A percentile compares a stretch with the other conserved stretches of the same genome.
Conservation (phyloP, 2,113 vertebrate genomes). For the Forbesichthys agassizii region DNA sequence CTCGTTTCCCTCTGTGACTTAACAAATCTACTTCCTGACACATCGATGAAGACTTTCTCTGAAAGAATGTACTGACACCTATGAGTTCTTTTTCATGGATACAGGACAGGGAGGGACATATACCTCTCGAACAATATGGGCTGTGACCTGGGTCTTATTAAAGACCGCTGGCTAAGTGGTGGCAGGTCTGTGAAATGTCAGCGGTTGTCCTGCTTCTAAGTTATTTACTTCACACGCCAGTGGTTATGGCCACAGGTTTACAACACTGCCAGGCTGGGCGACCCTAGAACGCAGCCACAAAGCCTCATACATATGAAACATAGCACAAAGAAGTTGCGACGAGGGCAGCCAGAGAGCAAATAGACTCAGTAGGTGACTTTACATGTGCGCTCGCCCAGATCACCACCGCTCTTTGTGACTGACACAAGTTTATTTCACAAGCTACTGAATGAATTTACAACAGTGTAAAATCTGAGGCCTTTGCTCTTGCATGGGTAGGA, state of each 20-base stretch:
- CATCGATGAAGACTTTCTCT: too few species aligned
- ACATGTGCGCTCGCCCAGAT: constrained; percentile 27
- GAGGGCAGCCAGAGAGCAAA: constrained; percentile 34
- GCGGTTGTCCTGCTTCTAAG: constrained; percentile 62
- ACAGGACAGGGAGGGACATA: neutral
- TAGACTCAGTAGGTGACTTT: constrained; percentile 41
- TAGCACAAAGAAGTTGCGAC: neutral
- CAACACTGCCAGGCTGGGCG: constrained; percentile 48
- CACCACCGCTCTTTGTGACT: constrained; percentile 6
- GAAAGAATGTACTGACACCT: too few species aligned
- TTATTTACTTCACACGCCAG: constrained; percentile 66
- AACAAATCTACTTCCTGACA: too few species aligned
- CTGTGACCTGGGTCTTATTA: constrained; percentile 4
- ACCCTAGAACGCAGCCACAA: constrained; percentile 39
- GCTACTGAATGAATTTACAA: constrained; percentile 26
- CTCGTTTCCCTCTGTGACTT: neutral
- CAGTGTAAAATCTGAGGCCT: neutral
- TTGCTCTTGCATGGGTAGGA: constrained; percentile 3
- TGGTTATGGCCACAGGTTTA: constrained; percentile 58
- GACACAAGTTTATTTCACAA: constrained; percentile 15
- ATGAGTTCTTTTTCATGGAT: neutral
- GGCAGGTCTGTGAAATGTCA: constrained; percentile 35
- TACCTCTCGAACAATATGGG: too few species aligned
- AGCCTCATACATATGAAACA: constrained; percentile 26
- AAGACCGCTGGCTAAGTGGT: constrained; percentile 49